These are phyloP conservation scores for Protonibea diacanthus DNA, from an alignment of 2,797 vertebrate species.

Conservation along the genomic window DNA sequence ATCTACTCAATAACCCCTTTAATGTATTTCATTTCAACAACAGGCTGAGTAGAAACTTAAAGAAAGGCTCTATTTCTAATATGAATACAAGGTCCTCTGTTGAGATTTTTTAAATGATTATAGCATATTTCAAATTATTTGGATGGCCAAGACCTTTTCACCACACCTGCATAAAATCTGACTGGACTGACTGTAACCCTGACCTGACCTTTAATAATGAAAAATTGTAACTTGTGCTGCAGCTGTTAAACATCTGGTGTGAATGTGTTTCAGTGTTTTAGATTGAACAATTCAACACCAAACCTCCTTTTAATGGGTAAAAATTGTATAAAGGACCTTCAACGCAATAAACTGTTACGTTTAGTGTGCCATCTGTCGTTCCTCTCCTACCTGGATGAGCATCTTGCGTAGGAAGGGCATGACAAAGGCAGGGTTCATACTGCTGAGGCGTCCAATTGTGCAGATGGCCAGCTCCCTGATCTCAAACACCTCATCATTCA, in stretches of 20 bases:
- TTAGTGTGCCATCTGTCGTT: background rate
- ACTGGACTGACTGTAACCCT: background rate
- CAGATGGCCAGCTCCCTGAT: conserved; percentile 98
- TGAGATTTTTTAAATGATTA: background rate
- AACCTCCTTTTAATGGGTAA: background rate
- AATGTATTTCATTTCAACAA: background rate
- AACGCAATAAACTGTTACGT: background rate
- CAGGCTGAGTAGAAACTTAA: background rate
- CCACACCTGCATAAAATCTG: background rate
- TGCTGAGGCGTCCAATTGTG: conserved; percentile 97
- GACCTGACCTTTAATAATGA: background rate
- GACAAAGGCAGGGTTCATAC: conserved; percentile 99
- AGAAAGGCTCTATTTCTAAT: background rate
- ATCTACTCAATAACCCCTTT: background rate
- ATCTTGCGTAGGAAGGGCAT: conserved; percentile 99
- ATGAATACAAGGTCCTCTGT: background rate
- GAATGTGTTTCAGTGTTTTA: background rate
- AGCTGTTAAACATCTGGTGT: conserved; percentile 8
- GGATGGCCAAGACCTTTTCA: background rate
- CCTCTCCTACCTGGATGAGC: conserved; percentile 93
- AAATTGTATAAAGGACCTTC: background rate
- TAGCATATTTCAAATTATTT: background rate
- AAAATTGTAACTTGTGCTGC: background rate
- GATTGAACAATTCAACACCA: background rate
- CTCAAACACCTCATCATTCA: conserved; percentile 99